Evolutionary conservation across 2,797 vertebrate species (phyloP).

Genomic region (Thamnophis elegans): DNA sequence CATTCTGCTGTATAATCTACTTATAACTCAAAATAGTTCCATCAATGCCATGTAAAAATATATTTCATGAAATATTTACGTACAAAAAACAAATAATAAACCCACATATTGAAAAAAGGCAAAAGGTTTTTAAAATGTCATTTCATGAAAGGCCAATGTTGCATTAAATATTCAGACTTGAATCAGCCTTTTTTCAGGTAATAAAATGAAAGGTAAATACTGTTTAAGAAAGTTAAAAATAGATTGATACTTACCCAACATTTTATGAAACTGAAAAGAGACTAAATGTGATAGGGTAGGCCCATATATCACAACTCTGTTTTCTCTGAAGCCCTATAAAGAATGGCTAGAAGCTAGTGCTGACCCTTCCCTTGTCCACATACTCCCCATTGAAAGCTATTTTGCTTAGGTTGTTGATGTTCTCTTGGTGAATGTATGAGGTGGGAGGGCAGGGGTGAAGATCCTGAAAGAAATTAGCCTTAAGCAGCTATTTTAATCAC

Average conservation of each 20-base stretch:
- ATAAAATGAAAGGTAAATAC: slow-evolving; percentile 40
- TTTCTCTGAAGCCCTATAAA: neutral
- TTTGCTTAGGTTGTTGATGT: neutral
- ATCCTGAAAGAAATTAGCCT: neutral
- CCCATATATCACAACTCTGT: neutral
- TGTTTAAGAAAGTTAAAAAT: slow-evolving; percentile 36
- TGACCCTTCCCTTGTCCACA: neutral
- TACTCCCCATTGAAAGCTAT: neutral
- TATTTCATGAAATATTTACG: slow-evolving; percentile 34
- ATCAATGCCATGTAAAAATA: slow-evolving; percentile 20
- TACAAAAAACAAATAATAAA: slow-evolving; percentile 56
- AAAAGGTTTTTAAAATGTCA: slow-evolving; percentile 35
- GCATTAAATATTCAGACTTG: slow-evolving; percentile 30
- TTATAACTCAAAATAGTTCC: slow-evolving; percentile 12
- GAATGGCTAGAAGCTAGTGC: neutral
- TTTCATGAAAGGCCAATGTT: slow-evolving; percentile 38
- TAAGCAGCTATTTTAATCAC: neutral
- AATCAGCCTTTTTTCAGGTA: slow-evolving; percentile 12
- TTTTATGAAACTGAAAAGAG: neutral
- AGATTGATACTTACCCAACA: slow-evolving; percentile 9
- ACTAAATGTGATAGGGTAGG: neutral
- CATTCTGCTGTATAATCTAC: slow-evolving; percentile 18
- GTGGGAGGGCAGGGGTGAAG: neutral
- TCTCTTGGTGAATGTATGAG: neutral
- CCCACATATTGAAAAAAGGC: slow-evolving; percentile 40